Evolutionary conservation across 2,113 vertebrate species (phyloP), one percentile per base, ranked within the genome.

Genomic region (Pseudolaguvia tuberculata): DNA sequence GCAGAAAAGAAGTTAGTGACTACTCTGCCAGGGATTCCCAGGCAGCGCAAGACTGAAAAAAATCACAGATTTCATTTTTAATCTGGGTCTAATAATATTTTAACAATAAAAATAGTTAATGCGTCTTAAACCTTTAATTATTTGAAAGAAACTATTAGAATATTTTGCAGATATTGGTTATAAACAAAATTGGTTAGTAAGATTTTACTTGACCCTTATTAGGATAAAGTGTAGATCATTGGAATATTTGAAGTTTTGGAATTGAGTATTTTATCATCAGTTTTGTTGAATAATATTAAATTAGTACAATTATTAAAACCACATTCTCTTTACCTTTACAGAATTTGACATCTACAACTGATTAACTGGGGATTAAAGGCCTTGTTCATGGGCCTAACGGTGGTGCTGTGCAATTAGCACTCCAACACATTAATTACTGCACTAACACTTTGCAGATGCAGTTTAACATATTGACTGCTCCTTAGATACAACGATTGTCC

Each of bases 1-100:
- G 97, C 96, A 14, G 97, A 99, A 87, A 83, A 94, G 82, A 85
- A 99, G 88, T 96, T 97, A 79, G 96, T 98, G 76, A 98, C 51
- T 0, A 97, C 86, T 51, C 95, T 90, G 3, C 92, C 87, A 11
- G 96, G 97, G 81, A 99, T 96, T 4, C 97, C 97, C 39, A 99
- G 81, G 77, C 94, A 95, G 50, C 96, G 93, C 75, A 99, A 83
- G 86, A 98, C 97, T 99, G 79, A 23, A 66, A 72, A 14, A 7
- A 47, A 25, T 29, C 9, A 72, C 10, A 52, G 27, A 47, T 25
- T 67, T 50, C 5, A 67, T 27, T 29, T 67, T n/a, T 4, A 42
- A 10, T 20, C 27, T 15, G 25, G 42, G 17, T 74, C 31, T 39
- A 5, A 31, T 52, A 0, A 29, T 47, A 65, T 18, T 48, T 35